Conservation (phyloP, 2,113 vertebrate species). For the Circaetus cinerascens region DNA sequence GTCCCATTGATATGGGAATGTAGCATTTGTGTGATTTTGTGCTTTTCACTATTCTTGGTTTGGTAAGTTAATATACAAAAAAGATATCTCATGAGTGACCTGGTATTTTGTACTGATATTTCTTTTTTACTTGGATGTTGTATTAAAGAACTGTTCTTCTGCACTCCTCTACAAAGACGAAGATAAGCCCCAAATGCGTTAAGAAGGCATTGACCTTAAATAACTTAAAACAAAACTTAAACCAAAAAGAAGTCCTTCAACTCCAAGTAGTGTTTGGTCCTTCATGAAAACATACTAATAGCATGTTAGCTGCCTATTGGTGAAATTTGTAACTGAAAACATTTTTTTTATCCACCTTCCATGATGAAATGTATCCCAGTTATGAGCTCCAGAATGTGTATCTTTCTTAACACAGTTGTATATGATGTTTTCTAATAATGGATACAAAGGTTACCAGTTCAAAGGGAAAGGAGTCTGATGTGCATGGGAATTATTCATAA, state of each 20-base stretch:
- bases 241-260: neutral
- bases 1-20: neutral
- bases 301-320: neutral
- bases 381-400: neutral
- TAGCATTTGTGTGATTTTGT: neutral
- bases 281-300: neutral
- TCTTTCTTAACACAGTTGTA: neutral
- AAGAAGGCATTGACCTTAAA: neutral
- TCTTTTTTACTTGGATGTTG: neutral
- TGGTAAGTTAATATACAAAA: neutral
- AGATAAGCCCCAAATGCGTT: neutral
- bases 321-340: neutral
- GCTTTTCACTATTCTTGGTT: neutral
- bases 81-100: neutral
- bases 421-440: neutral
- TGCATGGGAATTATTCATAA: neutral
- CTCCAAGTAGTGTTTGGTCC: neutral
- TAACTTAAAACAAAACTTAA: neutral
- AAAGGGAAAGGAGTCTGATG: neutral
- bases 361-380: neutral
- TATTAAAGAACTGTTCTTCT: neutral
- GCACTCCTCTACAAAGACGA: neutral
- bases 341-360: neutral
- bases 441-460: neutral
- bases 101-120: neutral